Evolutionary conservation across 2,888 invertebrate species (phyloP).

Genomic region (Achlya flavicornis): DNA sequence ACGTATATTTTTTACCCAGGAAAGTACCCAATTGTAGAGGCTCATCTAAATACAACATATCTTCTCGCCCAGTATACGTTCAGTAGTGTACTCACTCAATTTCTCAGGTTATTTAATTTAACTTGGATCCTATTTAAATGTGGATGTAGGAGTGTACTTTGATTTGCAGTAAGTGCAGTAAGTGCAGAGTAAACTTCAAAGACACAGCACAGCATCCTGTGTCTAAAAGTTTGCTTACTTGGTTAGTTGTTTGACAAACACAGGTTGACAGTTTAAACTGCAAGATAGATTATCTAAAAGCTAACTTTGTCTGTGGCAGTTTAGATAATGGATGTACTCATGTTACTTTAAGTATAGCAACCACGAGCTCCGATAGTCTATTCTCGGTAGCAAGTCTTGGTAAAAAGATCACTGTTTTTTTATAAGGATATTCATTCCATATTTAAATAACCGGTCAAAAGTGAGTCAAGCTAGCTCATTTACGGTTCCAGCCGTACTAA

Average conservation of each 20-base stretch:
- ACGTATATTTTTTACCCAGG: no score
- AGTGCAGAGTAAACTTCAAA: constrained; percentile 1
- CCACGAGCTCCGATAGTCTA: no score
- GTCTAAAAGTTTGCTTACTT: neutral
- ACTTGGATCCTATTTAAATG: neutral
- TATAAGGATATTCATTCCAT: no score
- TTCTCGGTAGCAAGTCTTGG: no score
- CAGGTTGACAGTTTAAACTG: constrained; percentile 5
- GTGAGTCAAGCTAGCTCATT: no score
- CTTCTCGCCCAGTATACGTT: no score
- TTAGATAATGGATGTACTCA: neutral
- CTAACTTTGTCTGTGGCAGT: constrained; percentile 4
- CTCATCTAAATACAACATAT: no score
- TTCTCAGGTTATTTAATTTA: neutral
- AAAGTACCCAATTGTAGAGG: no score
- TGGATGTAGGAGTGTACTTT: neutral
- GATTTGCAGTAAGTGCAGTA: neutral
- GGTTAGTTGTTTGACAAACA: neutral
- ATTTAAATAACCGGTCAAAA: no score
- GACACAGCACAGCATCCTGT: neutral
- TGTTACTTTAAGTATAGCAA: neutral
- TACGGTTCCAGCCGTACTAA: no score
- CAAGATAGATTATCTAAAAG: constrained; percentile 7
- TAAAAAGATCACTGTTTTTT: no score
- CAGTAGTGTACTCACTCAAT: no score